Evolutionary conservation across 2,797 vertebrate species (phyloP), one percentile per base, ranked within the genome.

Genomic region (Lithobates pipiens): DNA sequence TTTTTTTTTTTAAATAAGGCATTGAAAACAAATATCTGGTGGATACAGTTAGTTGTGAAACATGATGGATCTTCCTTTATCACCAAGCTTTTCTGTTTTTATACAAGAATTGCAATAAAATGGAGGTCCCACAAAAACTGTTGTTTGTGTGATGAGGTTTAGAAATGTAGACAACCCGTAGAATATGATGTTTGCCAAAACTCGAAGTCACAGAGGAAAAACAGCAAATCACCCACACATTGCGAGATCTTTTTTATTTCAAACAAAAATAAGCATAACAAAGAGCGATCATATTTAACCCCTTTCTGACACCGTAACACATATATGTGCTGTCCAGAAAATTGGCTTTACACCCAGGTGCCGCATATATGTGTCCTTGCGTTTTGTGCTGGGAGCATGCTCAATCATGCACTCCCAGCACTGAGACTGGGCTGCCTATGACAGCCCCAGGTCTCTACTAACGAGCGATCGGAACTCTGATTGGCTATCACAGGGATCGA

Each of bases 71-170:
- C 80, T 87, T 82, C 85, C 27, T 67, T 67, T 83, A 76, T 83
- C 34, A 71, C 77, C 74, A 79, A 83, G 85, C 80, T 87, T 74
- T 83, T 87, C 85, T 87, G 85, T 83, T 87, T 87, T 87, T 87
- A 69, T 83, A 87, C 85, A 83, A 87, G 80, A 87, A 87, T 79
- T 87, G 85, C 85, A 87, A 87, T 87, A 87, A 87, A 87, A 87
- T 74, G 68, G 80, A 83, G 85, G 27, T 87, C 85, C 85, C 75
- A 68, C 81, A 77, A 65, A 54, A 82, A 32, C 5, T 77, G 23
- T 4, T 61, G 5, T 23, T 61, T 61, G 6, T 74, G 21, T 74
- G 15, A 8, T 54, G 16, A 54, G 50, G 50, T 54, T 54, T 16
- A 54, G 15, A 54, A 54, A 54, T 54, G 50, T 16, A 23, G 1